Conservation (phyloP, 2,888 invertebrate genomes). For the Mythimna albipuncta region DNA sequence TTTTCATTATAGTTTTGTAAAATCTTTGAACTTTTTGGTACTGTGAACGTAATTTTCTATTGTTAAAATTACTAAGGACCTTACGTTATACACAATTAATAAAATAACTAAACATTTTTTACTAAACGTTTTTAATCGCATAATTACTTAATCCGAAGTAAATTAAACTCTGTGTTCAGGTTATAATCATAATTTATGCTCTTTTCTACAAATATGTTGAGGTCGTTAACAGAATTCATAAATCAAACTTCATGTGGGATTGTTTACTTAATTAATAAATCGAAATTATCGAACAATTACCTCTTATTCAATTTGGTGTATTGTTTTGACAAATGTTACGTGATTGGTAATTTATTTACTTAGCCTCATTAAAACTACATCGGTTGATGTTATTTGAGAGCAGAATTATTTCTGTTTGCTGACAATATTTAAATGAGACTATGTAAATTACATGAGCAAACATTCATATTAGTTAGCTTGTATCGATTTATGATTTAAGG, state of each 20-base stretch:
- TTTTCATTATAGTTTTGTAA: too few relatives aligned
- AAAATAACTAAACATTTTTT: not conserved
- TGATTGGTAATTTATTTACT: slow-evolving; percentile 54
- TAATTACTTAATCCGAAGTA: slow-evolving; percentile 8
- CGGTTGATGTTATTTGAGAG: slow-evolving; percentile 5
- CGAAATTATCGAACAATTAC: slow-evolving; percentile 42
- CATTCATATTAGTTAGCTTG: not conserved
- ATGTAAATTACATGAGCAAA: not conserved
- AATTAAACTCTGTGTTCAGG: slow-evolving; percentile 7
- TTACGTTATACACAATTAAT: not conserved
- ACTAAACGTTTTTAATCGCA: slow-evolving; percentile 15
- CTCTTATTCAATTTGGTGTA: slow-evolving; percentile 36
- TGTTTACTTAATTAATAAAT: slow-evolving; percentile 32
- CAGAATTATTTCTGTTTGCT: slow-evolving; percentile 14
- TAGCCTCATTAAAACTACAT: slow-evolving; percentile 46
- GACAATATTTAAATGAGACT: not conserved
- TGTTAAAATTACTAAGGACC: too few relatives aligned
- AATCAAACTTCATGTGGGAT: slow-evolving; percentile 28
- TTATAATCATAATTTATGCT: slow-evolving; percentile 20
- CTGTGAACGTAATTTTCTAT: too few relatives aligned
- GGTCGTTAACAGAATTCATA: slow-evolving; percentile 4
- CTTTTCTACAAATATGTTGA: slow-evolving; percentile 10
- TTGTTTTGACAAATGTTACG: slow-evolving; percentile 43
- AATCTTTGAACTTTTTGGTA: too few relatives aligned
- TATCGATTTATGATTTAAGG: too few relatives aligned